These are phyloP conservation scores for Allobates femoralis DNA, from an alignment of 2,797 vertebrate species.

Conservation along the genomic window DNA sequence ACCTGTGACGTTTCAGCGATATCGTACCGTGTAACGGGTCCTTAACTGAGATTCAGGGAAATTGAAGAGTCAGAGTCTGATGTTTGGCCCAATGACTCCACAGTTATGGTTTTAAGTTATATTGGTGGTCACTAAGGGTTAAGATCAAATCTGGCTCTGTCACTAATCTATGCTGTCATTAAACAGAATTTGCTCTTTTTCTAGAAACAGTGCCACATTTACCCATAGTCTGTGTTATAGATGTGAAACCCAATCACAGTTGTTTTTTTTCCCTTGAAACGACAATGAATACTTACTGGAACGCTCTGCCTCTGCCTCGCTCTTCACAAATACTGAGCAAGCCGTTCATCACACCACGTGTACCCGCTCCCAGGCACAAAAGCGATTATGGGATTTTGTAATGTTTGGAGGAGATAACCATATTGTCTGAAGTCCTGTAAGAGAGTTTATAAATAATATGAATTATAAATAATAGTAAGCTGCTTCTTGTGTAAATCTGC, in stretches of 20 bases:
- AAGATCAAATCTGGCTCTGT: no score
- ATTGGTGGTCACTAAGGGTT: no score
- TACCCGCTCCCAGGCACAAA: constrained; percentile 17
- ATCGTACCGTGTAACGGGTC: no score
- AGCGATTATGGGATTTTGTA: background rate
- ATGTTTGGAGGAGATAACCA: background rate
- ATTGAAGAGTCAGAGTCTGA: no score
- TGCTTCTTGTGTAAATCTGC: background rate
- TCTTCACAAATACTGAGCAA: constrained; percentile 35
- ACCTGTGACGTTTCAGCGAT: no score
- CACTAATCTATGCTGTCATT: no score
- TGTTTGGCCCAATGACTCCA: no score
- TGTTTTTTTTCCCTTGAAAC: background rate
- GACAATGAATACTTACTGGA: constrained; percentile 36
- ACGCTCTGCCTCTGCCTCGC: constrained; percentile 32
- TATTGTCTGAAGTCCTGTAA: background rate
- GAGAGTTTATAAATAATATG: background rate
- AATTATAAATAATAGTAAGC: background rate
- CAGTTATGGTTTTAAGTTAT: no score
- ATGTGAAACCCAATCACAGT: background rate
- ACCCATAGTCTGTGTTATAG: no score
- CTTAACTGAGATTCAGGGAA: no score
- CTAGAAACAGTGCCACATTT: no score
- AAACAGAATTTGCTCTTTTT: no score
- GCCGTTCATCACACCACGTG: constrained; percentile 47